Evolutionary conservation across 2,113 vertebrate genomes (phyloP).

Genomic region (Cyprinus carpio): DNA sequence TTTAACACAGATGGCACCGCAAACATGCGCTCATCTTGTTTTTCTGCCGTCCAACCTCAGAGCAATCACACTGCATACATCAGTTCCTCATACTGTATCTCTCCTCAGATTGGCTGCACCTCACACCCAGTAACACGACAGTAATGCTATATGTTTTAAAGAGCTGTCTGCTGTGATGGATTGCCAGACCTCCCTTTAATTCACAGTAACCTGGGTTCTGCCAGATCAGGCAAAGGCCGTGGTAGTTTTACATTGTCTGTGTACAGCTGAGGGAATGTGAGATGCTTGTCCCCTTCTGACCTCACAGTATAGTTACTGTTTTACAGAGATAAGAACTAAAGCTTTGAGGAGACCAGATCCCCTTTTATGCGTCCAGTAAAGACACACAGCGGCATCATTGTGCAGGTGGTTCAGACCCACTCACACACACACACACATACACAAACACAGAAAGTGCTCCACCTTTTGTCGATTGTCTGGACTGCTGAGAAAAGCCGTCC

Average conservation of each 20-base stretch:
- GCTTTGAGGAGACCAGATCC: constrained; percentile 26
- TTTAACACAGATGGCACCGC: constrained; percentile 39
- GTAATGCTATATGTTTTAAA: constrained; percentile 55
- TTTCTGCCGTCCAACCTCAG: not conserved
- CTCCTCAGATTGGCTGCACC: constrained; percentile 8
- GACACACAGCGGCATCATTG: constrained; percentile 58
- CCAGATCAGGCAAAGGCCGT: constrained; percentile 21
- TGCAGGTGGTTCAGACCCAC: constrained; percentile 59
- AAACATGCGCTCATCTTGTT: constrained; percentile 6
- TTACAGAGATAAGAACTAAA: constrained; percentile 51
- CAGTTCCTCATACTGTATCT: not conserved
- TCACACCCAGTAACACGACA: constrained; percentile 54
- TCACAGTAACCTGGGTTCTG: constrained; percentile 10
- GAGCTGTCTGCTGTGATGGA: constrained; percentile 41
- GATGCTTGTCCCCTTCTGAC: constrained; percentile 41
- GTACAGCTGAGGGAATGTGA: constrained; percentile 40
- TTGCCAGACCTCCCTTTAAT: constrained; percentile 31
- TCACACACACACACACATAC: not conserved
- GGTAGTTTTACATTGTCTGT: constrained; percentile 29
- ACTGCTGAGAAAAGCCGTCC: constrained; percentile 21
- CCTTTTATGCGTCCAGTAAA: constrained; percentile 27
- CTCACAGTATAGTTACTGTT: constrained; percentile 45
- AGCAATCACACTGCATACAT: not conserved
- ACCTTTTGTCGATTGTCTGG: constrained; percentile 18
- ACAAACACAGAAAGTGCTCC: not conserved